Evolutionary conservation across 2,888 invertebrate species (phyloP), one percentile per base, ranked within the genome.

Genomic region (Orthosia gothica): DNA sequence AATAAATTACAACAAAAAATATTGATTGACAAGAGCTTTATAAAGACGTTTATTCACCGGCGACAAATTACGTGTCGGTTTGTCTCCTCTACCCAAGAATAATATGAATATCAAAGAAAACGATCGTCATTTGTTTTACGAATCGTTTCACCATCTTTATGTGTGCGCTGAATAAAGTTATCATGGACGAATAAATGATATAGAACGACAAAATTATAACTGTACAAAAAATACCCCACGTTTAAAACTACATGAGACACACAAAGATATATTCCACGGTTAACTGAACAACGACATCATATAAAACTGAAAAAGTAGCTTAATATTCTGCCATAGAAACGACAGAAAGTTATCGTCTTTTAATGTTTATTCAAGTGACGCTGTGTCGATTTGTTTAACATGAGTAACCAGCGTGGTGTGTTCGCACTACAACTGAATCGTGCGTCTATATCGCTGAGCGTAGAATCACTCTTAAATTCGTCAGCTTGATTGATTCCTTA

Each of bases 401-500:
- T n/a, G 13, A 11, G 23, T 3, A 32, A 18, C 7, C 4, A 23
- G 20, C 1, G 12, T 45, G 16, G 20, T 54, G 13, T 5, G 16
- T 23, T 13, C 5, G 7, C 5, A 12, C 12, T n/a, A 20, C 20
- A 1, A 3, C 12, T 1, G 1, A 3, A 9, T 16, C 61, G 57
- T 12, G 52, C 12, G 50, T 11, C 26, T 12, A 3, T 20, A 7
- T n/a, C 54, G 40, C 7, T 9, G 1, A 55, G 47, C 70, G 47
- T n/a, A 58, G 12, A 63, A n/a, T 26, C 64, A 11, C 54, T 45
- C 47, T 66, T 64, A 59, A 45, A 59, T 64, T 73, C 59, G 64
- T 63, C 69, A 74, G 61, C 59, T 75, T 87, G 87, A 85, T 87
- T 79, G 82, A 84, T 87, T 71, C 67, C 70, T 52, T 59, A 58